A percentile compares a stretch with the other conserved stretches of the same genome.
Evolutionary conservation across 2,888 invertebrate species (phyloP).

Genomic region (Atethmia centrago): DNA sequence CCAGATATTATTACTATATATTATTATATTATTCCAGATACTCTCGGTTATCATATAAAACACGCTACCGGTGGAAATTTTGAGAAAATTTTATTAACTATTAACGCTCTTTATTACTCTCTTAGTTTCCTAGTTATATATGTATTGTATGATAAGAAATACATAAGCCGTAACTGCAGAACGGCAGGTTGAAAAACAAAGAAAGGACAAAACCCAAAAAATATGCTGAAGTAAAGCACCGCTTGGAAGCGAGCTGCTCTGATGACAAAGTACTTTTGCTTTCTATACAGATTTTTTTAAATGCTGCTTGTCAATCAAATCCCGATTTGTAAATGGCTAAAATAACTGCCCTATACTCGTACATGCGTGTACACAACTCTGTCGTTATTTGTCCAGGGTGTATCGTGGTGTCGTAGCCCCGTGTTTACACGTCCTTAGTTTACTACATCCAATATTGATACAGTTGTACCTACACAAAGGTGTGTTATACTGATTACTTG

Average conservation of each 20-base stretch:
- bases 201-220: neutral
- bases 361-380: too few relatives aligned
- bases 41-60: neutral
- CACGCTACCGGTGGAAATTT: neutral
- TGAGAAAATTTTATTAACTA: neutral
- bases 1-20: conserved; percentile 24
- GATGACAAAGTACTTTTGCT: neutral
- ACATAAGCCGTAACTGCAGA: neutral
- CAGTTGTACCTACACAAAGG: conserved; percentile 17
- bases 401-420: neutral
- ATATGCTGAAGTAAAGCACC: neutral
- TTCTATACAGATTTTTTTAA: neutral
- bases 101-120: too few relatives aligned
- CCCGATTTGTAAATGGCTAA: neutral
- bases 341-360: conserved; percentile 11
- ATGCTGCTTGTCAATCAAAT: neutral
- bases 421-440: conserved; percentile 27
- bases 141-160: neutral
- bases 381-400: conserved; percentile 22
- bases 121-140: neutral
- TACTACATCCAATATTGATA: conserved; percentile 49
- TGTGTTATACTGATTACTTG: conserved; percentile 42
- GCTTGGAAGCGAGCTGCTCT: too few relatives aligned
- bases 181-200: neutral
- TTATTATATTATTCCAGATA: too few relatives aligned